phyloP scores from a whole-genome alignment of 2,797 vertebrate species.

The Ambastaia sidthimunki region DNA sequence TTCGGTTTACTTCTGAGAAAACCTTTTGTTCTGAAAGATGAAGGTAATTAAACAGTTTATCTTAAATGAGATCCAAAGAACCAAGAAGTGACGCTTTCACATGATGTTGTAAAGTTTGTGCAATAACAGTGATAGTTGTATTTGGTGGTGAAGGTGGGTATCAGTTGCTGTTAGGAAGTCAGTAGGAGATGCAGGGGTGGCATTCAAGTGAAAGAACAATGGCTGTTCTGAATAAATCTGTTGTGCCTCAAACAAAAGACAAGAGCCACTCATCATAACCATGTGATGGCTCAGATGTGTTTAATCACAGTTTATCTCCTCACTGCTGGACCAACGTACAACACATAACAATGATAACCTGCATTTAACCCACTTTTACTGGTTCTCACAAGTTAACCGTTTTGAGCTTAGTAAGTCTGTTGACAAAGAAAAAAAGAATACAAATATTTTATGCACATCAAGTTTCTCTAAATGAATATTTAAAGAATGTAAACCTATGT shows the following conservation, averaged over 20 bases:
- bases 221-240: conserved; percentile 50
- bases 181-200: conserved; percentile 50
- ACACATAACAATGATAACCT: neutral
- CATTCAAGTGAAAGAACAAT: conserved; percentile 60
- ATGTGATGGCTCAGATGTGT: conserved; percentile 58
- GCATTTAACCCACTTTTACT: neutral
- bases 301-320: conserved; percentile 44
- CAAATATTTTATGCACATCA: neutral
- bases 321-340: conserved; percentile 24
- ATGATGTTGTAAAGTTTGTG: neutral
- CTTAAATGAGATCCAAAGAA: neutral
- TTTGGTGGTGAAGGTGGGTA: conserved; percentile 38
- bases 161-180: conserved; percentile 52
- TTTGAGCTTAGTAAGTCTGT: neutral
- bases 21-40: neutral
- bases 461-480: neutral
- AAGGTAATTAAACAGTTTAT: neutral
- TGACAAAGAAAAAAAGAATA: neutral
- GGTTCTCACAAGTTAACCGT: neutral
- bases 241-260: conserved; percentile 63
- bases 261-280: conserved; percentile 58
- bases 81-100: conserved; percentile 18
- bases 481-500: neutral
- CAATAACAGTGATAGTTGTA: conserved; percentile 8
- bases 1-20: no score